phyloP scores from a whole-genome alignment of 1,140 invertebrate genomes.

The Microvelia longipes region DNA sequence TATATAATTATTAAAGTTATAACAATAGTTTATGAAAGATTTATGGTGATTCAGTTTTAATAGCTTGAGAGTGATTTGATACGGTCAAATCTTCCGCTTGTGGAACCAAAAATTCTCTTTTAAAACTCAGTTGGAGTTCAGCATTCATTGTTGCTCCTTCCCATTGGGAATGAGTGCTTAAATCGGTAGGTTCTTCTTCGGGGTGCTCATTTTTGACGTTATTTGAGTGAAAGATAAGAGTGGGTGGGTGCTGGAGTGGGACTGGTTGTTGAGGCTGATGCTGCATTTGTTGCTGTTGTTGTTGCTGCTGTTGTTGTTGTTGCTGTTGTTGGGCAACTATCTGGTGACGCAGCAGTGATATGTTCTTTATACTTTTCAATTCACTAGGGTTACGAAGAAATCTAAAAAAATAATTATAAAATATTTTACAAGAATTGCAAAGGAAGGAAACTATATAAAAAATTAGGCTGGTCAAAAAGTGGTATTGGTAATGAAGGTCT shows the following conservation, averaged over 20 bases:
- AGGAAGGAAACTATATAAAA: neutral
- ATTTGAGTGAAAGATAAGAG: neutral
- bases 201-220: slow-evolving; percentile 3
- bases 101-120: slow-evolving; percentile 2
- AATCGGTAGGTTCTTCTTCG: slow-evolving; percentile 15
- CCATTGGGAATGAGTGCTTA: slow-evolving; percentile 14
- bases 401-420: slow-evolving; percentile 34
- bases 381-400: slow-evolving; percentile 79
- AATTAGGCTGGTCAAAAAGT: neutral
- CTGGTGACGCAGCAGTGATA: slow-evolving; percentile 71
- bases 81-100: slow-evolving; percentile 15
- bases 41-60: slow-evolving; percentile 15
- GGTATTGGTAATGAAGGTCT: too few species aligned
- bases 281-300: slow-evolving; percentile 1
- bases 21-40: neutral
- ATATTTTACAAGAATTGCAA: slow-evolving; percentile 4
- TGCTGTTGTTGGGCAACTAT: slow-evolving; percentile 31
- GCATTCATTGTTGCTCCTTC: slow-evolving; percentile 8
- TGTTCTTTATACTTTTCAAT: slow-evolving; percentile 83
- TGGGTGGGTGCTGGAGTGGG: neutral
- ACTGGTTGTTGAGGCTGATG: slow-evolving; percentile 7
- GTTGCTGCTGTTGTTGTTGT: slow-evolving; percentile 4
- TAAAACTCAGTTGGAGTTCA: slow-evolving; percentile 11
- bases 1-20: neutral
- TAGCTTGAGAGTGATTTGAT: slow-evolving; percentile 10